Evolutionary conservation across 2,113 vertebrate genomes (phyloP).

Genomic region (Xiphophorus maculatus): DNA sequence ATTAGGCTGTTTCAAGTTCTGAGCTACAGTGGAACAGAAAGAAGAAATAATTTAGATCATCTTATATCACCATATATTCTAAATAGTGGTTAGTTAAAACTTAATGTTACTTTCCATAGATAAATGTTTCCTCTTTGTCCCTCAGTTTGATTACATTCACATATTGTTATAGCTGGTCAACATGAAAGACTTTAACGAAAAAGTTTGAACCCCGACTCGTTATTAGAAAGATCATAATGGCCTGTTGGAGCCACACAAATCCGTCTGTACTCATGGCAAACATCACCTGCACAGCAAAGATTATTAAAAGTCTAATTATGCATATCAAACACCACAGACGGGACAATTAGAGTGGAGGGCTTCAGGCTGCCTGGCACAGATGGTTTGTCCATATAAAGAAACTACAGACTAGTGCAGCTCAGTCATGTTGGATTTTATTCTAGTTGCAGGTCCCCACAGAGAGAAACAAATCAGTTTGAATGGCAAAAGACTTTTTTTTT

Average conservation of each 20-base stretch:
- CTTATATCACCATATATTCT: not conserved
- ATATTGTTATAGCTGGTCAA: not conserved
- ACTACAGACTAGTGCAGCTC: constrained; percentile 54
- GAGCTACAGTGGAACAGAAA: not conserved
- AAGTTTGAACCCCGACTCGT: not conserved
- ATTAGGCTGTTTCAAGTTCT: not conserved
- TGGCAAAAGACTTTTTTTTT: constrained; percentile 16
- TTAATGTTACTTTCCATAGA: too few relatives aligned
- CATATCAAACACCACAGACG: constrained; percentile 75
- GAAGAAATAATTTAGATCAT: not conserved
- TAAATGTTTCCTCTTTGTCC: not conserved
- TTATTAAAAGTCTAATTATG: constrained; percentile 80
- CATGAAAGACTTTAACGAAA: not conserved
- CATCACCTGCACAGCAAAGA: constrained; percentile 73
- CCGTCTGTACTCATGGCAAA: constrained; percentile 57
- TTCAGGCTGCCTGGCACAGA: constrained; percentile 70
- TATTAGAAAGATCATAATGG: constrained; percentile 12
- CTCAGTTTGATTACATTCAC: not conserved
- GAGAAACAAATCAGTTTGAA: not conserved
- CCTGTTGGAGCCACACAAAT: constrained; percentile 27
- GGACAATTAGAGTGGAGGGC: constrained; percentile 69
- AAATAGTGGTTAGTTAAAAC: too few relatives aligned
- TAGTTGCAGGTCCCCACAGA: not conserved
- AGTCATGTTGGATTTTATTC: constrained; percentile 27
- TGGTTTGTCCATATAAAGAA: constrained; percentile 62